Evolutionary conservation across 2,113 vertebrate genomes (phyloP).

Genomic region (Gambusia holbrooki): DNA sequence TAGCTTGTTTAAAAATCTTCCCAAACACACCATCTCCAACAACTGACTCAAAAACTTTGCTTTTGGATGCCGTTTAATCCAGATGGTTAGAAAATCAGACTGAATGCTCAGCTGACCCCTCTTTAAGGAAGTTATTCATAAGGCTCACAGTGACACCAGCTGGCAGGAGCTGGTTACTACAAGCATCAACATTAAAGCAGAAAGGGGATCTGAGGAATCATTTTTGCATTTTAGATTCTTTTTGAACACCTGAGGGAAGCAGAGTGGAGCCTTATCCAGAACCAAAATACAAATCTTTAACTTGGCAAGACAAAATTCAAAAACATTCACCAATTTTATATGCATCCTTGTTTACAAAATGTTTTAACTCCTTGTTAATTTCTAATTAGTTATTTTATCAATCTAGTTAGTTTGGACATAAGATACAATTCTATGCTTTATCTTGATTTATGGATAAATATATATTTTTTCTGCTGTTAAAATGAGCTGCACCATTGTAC

Average conservation of each 20-base stretch:
- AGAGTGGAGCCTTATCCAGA: too few relatives aligned
- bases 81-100: slow-evolving; percentile 70
- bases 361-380: too few relatives aligned
- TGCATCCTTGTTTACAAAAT: too few relatives aligned
- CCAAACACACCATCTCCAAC: slow-evolving; percentile 45
- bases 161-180: slow-evolving; percentile 60
- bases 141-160: slow-evolving; percentile 75
- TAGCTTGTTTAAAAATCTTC: slow-evolving; percentile 33
- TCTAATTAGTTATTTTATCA: neutral
- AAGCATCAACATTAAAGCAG: slow-evolving; percentile 10
- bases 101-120: slow-evolving; percentile 53
- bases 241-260: too few relatives aligned
- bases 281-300: too few relatives aligned
- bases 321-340: too few relatives aligned
- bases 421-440: neutral
- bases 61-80: slow-evolving; percentile 65
- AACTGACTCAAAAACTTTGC: slow-evolving; percentile 56
- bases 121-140: slow-evolving; percentile 30
- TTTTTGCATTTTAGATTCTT: too few relatives aligned
- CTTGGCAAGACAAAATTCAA: too few relatives aligned
- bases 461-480: too few relatives aligned
- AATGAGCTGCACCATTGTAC: too few relatives aligned
- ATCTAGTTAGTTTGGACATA: neutral
- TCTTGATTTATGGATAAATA: too few relatives aligned
- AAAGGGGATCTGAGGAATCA: neutral